Base-by-base conservation (phyloP, 1,140 invertebrate species). In the Drosophila miranda region DNA sequence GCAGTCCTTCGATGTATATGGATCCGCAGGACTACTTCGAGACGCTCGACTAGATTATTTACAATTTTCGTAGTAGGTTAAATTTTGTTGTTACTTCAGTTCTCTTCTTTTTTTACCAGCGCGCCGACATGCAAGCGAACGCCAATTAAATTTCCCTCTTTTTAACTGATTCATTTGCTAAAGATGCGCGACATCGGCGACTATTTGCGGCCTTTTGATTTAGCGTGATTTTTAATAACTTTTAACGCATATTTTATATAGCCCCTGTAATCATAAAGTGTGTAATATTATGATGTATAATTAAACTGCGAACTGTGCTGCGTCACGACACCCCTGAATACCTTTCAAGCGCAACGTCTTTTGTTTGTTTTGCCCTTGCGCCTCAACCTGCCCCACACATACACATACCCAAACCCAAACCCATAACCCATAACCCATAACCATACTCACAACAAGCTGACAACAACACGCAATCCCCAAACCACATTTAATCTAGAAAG, bases 31-130 rank as follows among this genome's bases (percentile, higher is more conserved):
- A 86, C 64, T 86, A 63, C 43, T 83, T 81, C 46, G 81, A 86
- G 69, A 87, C 81, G 51, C 81, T 86, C 69, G 81, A 86, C 59
- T 86, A 79, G 76, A 61, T 80, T 55, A 76, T 66, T 67, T 67
- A 66, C 56, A 64, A 79, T 78, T 38, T 38, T 66, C 69, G 62
- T 52, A 86, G 63, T 78, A 78, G 75, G 76, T 62, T 84, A 81
- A 84, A 80, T 84, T 80, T 84, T 86, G 81, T 86, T 86, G 81
- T 86, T 86, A 81, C 59, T 80, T 80, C 56, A 69, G 69, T 75
- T 75, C 63, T 42, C 63, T 42, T n/a, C 52, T 64, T 77, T 76
- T 76, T 82, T 57, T 58, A 58, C 49, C 49, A 23, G 56, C 60
- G 11, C 23, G 23, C 23, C 23, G 23, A 26, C 4, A 26, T 5